These are phyloP conservation scores for Gastracanthus pulcherrimus DNA, from an alignment of 2,888 invertebrate genomes.

Conservation along the genomic window DNA sequence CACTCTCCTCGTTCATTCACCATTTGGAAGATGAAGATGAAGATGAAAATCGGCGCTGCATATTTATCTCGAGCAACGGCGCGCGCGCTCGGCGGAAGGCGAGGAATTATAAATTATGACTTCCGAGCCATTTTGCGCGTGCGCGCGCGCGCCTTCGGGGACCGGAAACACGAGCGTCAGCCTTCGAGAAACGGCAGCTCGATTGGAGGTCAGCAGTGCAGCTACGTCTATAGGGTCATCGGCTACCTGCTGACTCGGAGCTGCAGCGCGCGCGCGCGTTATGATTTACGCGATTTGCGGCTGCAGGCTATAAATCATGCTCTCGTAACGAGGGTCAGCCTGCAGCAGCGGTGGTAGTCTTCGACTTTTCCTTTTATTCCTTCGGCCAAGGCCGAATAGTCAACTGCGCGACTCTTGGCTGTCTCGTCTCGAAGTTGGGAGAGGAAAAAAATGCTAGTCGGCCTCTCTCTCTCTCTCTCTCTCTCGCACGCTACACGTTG, in stretches of 20 bases:
- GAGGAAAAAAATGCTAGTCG: too few species aligned
- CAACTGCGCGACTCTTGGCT: not conserved
- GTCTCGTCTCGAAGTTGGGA: not conserved
- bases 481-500: not conserved
- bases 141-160: slow-evolving; percentile 18
- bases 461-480: not conserved
- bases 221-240: not conserved
- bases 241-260: slow-evolving; percentile 61
- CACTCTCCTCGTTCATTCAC: slow-evolving; percentile 13
- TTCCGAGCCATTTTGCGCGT: slow-evolving; percentile 71
- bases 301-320: slow-evolving; percentile 44
- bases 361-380: slow-evolving; percentile 22
- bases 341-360: not conserved
- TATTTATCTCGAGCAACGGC: not conserved
- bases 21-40: slow-evolving; percentile 28
- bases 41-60: not conserved
- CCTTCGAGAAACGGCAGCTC: not conserved
- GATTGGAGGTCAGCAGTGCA: slow-evolving; percentile 29
- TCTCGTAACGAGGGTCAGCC: slow-evolving; percentile 40
- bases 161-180: not conserved
- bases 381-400: slow-evolving; percentile 38
- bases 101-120: slow-evolving; percentile 74
- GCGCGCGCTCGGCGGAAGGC: slow-evolving; percentile 34
- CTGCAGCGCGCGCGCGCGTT: too few species aligned
- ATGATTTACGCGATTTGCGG: slow-evolving; percentile 60